Conservation (phyloP, 2,797 vertebrate species). For the Labeo calbasu region DNA sequence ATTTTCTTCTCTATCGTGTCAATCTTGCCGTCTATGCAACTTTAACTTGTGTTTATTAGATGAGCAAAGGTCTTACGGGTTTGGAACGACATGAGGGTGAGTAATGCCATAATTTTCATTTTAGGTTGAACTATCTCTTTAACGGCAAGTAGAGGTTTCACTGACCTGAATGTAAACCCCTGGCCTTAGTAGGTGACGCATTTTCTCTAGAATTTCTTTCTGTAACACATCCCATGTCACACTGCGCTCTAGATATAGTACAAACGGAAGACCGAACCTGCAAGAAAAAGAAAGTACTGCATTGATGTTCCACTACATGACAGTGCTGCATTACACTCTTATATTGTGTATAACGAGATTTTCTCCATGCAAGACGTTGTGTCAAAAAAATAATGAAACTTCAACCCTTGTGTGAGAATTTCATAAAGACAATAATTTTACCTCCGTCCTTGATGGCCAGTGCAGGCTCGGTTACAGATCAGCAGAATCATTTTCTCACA, state of each 20-base stretch:
- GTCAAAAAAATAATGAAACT: conserved; percentile 2
- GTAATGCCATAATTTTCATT: too few species aligned
- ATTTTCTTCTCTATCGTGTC: too few species aligned
- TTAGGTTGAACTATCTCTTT: background rate
- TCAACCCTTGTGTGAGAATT: background rate
- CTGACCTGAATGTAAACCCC: conserved; percentile 92
- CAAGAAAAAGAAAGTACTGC: background rate
- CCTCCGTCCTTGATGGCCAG: conserved; percentile 95
- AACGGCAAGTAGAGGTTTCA: conserved; percentile 2
- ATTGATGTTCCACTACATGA: conserved; percentile 8
- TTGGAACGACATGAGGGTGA: too few species aligned
- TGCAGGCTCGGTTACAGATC: conserved; percentile 94
- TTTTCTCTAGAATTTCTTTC: conserved; percentile 97
- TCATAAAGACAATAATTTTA: conserved; percentile 62
- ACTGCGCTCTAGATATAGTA: conserved; percentile 93
- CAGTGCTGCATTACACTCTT: background rate
- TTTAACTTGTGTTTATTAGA: too few species aligned
- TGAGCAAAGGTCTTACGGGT: too few species aligned
- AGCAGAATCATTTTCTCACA: conserved; percentile 90
- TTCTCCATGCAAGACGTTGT: background rate
- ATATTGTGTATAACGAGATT: background rate
- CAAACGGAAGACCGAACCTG: conserved; percentile 96
- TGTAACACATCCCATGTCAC: conserved; percentile 95
- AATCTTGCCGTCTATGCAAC: too few species aligned
- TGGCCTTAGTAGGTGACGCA: conserved; percentile 93